These are phyloP conservation scores for Drosophila grimshawi DNA, from an alignment of 1,140 invertebrate species.

Conservation along the genomic window DNA sequence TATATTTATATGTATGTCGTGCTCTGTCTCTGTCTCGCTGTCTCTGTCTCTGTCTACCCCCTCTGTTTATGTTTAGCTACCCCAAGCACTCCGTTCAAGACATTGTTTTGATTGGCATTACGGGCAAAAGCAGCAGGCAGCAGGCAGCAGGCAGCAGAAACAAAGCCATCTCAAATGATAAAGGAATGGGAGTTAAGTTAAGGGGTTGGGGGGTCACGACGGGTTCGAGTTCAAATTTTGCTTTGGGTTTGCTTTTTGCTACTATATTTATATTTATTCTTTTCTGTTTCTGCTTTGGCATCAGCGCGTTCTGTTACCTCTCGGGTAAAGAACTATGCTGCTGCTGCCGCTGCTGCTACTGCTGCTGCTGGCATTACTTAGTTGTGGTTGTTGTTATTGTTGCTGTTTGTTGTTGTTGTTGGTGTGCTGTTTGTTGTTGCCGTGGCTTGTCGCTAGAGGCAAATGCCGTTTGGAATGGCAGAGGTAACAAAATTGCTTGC, in stretches of 20 bases:
- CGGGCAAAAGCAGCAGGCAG: constrained; percentile 4
- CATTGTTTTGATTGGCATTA: constrained; percentile 72
- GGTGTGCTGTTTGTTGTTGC: constrained; percentile 33
- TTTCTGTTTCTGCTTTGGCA: constrained; percentile 30
- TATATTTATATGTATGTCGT: no score
- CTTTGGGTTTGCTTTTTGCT: constrained; percentile 9
- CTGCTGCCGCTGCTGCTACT: no score
- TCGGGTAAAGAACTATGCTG: constrained; percentile 28
- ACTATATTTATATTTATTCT: constrained; percentile 3
- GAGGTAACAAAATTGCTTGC: constrained; percentile 30
- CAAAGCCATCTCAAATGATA: constrained; percentile 26
- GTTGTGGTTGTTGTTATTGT: not conserved
- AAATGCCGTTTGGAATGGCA: constrained; percentile 43
- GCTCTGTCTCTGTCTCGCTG: not conserved
- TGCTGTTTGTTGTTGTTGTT: constrained; percentile 35
- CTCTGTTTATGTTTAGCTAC: not conserved
- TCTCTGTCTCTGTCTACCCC: no score
- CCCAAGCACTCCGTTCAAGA: not conserved
- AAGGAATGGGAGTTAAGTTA: constrained; percentile 17
- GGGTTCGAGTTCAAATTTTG: not conserved
- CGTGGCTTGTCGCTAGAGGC: constrained; percentile 37
- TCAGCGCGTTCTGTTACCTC: constrained; percentile 67
- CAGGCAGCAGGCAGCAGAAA: constrained; percentile 16
- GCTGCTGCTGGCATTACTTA: not conserved
- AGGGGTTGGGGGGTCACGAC: constrained; percentile 13